Evolutionary conservation across 2,113 vertebrate species (phyloP).

Genomic region (Pedionomus torquatus): DNA sequence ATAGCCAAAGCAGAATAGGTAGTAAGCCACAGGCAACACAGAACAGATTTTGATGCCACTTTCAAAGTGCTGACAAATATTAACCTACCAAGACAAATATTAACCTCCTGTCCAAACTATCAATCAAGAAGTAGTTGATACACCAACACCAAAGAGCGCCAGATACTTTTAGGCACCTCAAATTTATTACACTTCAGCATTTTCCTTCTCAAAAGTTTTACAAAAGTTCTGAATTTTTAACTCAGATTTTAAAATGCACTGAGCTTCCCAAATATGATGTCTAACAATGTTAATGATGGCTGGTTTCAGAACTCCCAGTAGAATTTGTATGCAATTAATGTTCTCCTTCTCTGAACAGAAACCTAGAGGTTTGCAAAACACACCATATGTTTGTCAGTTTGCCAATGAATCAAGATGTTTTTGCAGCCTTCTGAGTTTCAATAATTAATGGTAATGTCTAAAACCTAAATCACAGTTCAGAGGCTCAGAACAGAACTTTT

Average conservation of each 20-base stretch:
- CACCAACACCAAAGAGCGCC: neutral
- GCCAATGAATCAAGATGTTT: slow-evolving; percentile 86
- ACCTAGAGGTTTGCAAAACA: slow-evolving; percentile 79
- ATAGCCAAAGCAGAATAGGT: slow-evolving; percentile 4
- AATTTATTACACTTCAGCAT: neutral
- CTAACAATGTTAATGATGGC: slow-evolving; percentile 71
- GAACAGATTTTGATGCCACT: slow-evolving; percentile 34
- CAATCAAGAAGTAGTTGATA: slow-evolving; percentile 18
- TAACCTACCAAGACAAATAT: slow-evolving; percentile 39
- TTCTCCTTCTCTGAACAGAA: slow-evolving; percentile 78
- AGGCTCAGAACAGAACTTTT: slow-evolving; percentile 66
- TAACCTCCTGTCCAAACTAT: neutral
- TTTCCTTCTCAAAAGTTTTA: slow-evolving; percentile 31
- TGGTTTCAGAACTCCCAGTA: slow-evolving; percentile 74
- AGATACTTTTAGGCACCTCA: neutral
- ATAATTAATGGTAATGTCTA: slow-evolving; percentile 85
- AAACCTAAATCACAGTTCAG: slow-evolving; percentile 79
- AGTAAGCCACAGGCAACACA: neutral
- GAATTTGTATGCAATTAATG: slow-evolving; percentile 79
- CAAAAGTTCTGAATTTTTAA: slow-evolving; percentile 57
- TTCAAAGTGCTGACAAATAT: slow-evolving; percentile 33
- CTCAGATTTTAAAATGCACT: slow-evolving; percentile 58
- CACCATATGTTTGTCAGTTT: slow-evolving; percentile 86
- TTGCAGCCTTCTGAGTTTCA: slow-evolving; percentile 79
- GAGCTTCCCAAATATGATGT: slow-evolving; percentile 54